Conservation (phyloP, 2,113 vertebrate genomes). For the Xiphophorus hellerii region DNA sequence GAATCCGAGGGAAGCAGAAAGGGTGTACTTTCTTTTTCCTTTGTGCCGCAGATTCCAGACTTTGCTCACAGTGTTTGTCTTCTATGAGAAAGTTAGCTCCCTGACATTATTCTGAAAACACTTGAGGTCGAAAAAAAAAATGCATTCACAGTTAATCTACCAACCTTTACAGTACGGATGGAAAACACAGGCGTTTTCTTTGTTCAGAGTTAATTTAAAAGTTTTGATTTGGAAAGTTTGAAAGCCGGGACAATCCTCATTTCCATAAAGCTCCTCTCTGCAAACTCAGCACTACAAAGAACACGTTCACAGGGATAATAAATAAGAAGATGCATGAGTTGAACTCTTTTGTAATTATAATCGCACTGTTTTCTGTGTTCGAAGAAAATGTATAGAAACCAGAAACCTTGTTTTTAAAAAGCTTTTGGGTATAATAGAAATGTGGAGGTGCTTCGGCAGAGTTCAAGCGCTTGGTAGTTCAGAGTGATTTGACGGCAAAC, state of each 20-base stretch:
- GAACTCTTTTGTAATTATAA: background rate
- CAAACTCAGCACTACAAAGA: background rate
- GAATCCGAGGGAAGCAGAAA: background rate
- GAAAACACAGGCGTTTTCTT: background rate
- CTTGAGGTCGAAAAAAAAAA: background rate
- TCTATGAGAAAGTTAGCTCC: background rate
- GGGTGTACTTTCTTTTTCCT: background rate
- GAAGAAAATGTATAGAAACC: background rate
- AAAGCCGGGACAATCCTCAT: conserved; percentile 1
- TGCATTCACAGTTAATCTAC: background rate
- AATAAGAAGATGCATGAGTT: conserved; percentile 1
- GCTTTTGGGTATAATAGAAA: background rate
- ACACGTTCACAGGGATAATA: background rate
- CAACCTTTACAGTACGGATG: background rate
- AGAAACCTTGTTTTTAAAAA: background rate
- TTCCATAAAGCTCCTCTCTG: background rate
- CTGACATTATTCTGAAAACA: background rate
- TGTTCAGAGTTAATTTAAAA: background rate
- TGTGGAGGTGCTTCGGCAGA: too few relatives aligned
- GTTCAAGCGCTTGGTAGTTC: background rate
- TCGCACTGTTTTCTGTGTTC: background rate
- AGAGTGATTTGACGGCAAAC: background rate
- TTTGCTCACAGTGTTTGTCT: background rate
- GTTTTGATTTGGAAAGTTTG: background rate
- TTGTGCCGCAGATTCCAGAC: background rate